Evolutionary conservation across 1,140 invertebrate genomes (phyloP), one percentile per base, ranked within the genome.

Genomic region (Charaxes varanes): DNA sequence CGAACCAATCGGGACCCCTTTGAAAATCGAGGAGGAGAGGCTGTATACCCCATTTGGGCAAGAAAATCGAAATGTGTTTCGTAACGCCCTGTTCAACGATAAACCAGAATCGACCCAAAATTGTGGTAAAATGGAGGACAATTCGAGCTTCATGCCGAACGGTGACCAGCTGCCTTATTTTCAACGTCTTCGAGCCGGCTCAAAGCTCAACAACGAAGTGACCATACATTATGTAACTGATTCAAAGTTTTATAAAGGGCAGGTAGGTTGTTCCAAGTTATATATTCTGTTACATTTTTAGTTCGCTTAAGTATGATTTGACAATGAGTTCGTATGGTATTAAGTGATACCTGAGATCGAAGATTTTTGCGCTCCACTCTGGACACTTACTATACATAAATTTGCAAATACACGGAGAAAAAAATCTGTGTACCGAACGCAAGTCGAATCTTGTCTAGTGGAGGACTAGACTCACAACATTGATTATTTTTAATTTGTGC

Each of bases 141-240:
- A 17, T 0, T 36, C 0, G 42, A 32, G 8, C 11, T 45, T 4
- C 26, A 32, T 5, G 37, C n/a, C 33, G 13, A 74, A 74, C 16
- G 73, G 71, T 0, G 78, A 82, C 21, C 51, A 68, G 4, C 19
- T 86, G 46, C 82, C 85, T 0, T 87, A 87, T 42, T 85, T 87
- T 24, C 86, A 86, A 43, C 61, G 86, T 26, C 47, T 87, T 40
- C 60, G 86, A 17, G 86, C 86, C 2, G 86, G 86, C 0, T 85
- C 87, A 11, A 85, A 86, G 69, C 46, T 88, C 15, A 88, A 87
- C 51, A 87, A 71, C 40, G 86, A 88, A 62, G 86, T 88, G n/a
- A 86, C 86, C 2, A 87, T 88, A 54, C 86, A 88, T 24, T 86
- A 86, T 50, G 84, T 87, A 10, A 85, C 81, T 0, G 86, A 87